Conservation (phyloP, 2,113 vertebrate species). For the Cromileptes altivelis region DNA sequence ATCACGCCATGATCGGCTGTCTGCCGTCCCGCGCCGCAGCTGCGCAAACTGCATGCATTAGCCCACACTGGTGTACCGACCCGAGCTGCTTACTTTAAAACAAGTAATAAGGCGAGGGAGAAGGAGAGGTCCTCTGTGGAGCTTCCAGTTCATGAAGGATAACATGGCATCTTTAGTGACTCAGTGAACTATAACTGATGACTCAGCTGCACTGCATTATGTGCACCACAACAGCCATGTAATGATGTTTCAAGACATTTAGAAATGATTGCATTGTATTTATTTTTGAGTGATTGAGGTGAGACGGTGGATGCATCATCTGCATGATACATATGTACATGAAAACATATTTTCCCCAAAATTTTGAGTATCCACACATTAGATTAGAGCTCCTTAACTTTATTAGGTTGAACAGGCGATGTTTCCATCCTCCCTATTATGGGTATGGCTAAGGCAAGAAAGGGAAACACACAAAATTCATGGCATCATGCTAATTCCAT, state of each 20-base stretch:
- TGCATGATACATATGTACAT: background rate
- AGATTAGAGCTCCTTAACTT: background rate
- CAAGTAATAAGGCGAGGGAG: conserved; percentile 36
- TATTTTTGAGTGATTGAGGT: background rate
- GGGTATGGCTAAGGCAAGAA: background rate
- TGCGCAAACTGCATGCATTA: conserved; percentile 92
- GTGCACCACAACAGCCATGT: conserved; percentile 5
- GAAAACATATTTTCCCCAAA: too few species aligned
- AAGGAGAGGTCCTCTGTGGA: conserved; percentile 27
- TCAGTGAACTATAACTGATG: conserved; percentile 47
- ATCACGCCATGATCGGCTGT: conserved; percentile 99
- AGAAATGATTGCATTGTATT: background rate
- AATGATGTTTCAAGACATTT: conserved; percentile 8
- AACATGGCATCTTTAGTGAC: conserved; percentile 42
- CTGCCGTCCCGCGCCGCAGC: conserved; percentile 89
- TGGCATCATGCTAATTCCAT: background rate
- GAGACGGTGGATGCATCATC: background rate
- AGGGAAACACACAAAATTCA: background rate
- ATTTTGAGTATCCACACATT: background rate
- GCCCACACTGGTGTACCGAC: conserved; percentile 46
- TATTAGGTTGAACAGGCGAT: background rate
- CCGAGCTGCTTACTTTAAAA: conserved; percentile 61
- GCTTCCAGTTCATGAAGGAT: conserved; percentile 20
- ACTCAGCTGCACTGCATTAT: conserved; percentile 45
- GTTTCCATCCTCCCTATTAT: background rate